Evolutionary conservation across 53 echinoderm and acorn worm species (phyloP).

Genomic region (Temnopleurus reevesii): DNA sequence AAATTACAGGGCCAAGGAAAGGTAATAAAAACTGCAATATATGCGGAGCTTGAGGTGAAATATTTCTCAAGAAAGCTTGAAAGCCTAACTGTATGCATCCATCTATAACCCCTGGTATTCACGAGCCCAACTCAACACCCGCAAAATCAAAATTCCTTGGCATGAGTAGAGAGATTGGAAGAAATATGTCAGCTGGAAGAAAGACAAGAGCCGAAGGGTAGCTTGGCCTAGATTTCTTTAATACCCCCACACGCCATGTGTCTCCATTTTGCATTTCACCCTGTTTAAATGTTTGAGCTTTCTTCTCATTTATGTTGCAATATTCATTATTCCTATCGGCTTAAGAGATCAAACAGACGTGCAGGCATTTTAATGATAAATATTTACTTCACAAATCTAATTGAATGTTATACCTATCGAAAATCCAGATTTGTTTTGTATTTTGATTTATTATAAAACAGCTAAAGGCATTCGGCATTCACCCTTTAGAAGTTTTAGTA

Average conservation of each 20-base stretch:
- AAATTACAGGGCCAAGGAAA: background rate
- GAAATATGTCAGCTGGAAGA: conserved; percentile 41
- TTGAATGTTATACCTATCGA: too few species aligned
- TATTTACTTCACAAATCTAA: too few species aligned
- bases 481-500: too few species aligned
- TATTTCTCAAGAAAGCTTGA: background rate
- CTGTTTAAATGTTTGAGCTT: conserved; percentile 21
- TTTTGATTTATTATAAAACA: too few species aligned
- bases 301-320: background rate
- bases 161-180: conserved; percentile 26
- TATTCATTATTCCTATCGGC: background rate
- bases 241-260: background rate
- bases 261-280: background rate
- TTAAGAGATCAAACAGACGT: background rate
- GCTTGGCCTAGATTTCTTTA: conserved; percentile 32
- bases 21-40: background rate
- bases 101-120: background rate
- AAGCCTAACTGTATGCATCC: background rate
- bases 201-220: conserved; percentile 5
- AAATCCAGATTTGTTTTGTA: too few species aligned
- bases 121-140: conserved; percentile 12
- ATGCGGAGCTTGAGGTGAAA: background rate
- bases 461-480: too few species aligned
- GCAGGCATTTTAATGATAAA: background rate
- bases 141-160: conserved; percentile 5